phyloP scores from a whole-genome alignment of 2,797 vertebrate species.

The Sebastes diploproa region DNA sequence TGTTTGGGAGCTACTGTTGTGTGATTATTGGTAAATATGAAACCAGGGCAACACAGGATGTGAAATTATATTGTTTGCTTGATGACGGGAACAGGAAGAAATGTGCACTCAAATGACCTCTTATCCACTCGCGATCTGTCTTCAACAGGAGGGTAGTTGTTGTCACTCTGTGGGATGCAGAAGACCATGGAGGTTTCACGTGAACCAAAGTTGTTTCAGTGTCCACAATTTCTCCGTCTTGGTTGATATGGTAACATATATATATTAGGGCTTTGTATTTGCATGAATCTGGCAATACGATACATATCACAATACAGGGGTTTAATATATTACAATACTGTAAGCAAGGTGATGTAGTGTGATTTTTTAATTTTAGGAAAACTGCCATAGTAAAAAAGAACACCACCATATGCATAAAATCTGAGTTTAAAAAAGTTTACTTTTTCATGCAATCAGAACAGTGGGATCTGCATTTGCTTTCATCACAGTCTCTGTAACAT shows the following conservation, averaged over 20 bases:
- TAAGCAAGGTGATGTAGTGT: too few species aligned
- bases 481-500: too few species aligned
- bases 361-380: too few species aligned
- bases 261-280: too few species aligned
- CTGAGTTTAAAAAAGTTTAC: too few species aligned
- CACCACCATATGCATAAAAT: too few species aligned
- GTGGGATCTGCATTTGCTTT: too few species aligned
- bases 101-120: conserved; percentile 11
- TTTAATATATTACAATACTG: too few species aligned
- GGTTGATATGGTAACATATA: neutral
- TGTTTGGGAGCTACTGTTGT: neutral
- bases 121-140: conserved; percentile 5
- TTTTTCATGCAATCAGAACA: too few species aligned
- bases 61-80: conserved; percentile 11
- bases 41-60: conserved; percentile 11
- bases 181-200: neutral
- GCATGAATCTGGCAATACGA: too few species aligned
- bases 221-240: neutral
- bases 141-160: neutral
- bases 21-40: conserved; percentile 46
- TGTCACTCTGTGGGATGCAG: neutral
- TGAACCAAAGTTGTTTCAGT: neutral
- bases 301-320: too few species aligned
- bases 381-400: too few species aligned
- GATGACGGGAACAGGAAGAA: conserved; percentile 45